Percentiles rank a stretch among this genome's conserved stretches.
Evolutionary conservation across 2,888 invertebrate species (phyloP).

Genomic region (Ligdia adustata): DNA sequence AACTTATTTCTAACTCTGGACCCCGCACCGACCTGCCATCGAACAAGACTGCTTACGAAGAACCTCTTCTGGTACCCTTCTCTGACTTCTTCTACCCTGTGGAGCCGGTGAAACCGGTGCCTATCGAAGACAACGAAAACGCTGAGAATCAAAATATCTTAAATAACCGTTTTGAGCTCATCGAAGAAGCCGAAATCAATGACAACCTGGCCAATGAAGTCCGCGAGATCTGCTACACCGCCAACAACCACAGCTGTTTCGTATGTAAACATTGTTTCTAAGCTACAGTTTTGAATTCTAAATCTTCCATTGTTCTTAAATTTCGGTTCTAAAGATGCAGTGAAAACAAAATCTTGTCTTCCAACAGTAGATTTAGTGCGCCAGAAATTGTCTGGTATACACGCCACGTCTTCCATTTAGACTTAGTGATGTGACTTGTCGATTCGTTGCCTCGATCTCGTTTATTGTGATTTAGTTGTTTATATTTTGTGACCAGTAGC

Average conservation of each 20-base stretch:
- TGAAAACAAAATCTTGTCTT: constrained; percentile 83
- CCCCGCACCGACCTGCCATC: constrained; percentile 76
- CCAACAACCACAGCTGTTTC: constrained; percentile 62
- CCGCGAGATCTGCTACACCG: constrained; percentile 80
- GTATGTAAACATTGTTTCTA: constrained; percentile 78
- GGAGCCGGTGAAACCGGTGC: constrained; percentile 71
- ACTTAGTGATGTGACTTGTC: constrained; percentile 64
- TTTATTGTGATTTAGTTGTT: constrained; percentile 49
- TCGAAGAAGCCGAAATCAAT: constrained; percentile 73
- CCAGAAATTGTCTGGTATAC: constrained; percentile 47
- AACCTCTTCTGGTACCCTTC: constrained; percentile 70
- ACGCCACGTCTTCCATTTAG: constrained; percentile 78
- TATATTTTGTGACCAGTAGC: constrained; percentile 48
- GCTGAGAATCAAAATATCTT: constrained; percentile 76
- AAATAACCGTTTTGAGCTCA: constrained; percentile 70
- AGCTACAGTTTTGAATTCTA: constrained; percentile 41
- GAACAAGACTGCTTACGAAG: constrained; percentile 76
- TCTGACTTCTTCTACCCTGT: constrained; percentile 71
- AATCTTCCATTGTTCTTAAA: constrained; percentile 32
- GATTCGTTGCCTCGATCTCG: constrained; percentile 42
- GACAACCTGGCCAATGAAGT: constrained; percentile 85
- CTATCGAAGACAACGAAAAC: constrained; percentile 72
- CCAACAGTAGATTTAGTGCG: constrained; percentile 74
- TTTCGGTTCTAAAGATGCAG: constrained; percentile 67
- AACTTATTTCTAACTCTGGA: constrained; percentile 76